These are phyloP conservation scores for Drosophila mimetica DNA, from an alignment of 2,888 invertebrate species.

Conservation along the genomic window DNA sequence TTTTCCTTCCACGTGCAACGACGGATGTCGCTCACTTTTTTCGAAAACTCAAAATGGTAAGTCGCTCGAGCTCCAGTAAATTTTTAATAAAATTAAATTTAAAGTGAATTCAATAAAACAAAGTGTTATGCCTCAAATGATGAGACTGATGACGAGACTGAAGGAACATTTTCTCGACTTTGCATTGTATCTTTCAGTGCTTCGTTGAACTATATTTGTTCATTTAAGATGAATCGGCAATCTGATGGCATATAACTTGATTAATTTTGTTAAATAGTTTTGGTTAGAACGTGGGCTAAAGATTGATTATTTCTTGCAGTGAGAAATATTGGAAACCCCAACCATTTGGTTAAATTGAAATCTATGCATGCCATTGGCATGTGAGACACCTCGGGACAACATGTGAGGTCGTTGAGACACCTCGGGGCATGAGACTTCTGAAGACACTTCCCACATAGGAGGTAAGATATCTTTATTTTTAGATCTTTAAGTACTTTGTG, in stretches of 20 bases:
- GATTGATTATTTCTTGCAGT: constrained; percentile 37
- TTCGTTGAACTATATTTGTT: constrained; percentile 65
- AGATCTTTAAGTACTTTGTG: not conserved
- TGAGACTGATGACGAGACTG: constrained; percentile 83
- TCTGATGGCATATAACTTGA: constrained; percentile 58
- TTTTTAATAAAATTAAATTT: not conserved
- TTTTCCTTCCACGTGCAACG: constrained; percentile 11
- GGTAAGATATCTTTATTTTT: constrained; percentile 29
- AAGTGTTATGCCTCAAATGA: constrained; percentile 66
- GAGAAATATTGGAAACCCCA: constrained; percentile 7
- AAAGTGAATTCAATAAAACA: not conserved
- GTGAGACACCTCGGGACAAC: constrained; percentile 23
- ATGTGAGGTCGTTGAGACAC: constrained; percentile 7
- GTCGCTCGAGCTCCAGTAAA: not conserved
- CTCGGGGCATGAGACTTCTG: not conserved
- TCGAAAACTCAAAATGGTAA: constrained; percentile 53
- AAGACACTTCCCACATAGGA: not conserved
- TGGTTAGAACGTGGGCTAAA: not conserved
- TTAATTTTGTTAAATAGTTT: not conserved
- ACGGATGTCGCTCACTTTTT: constrained; percentile 15
- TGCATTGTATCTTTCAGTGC: constrained; percentile 66
- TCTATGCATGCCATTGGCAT: not conserved
- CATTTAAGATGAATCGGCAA: constrained; percentile 72
- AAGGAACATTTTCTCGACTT: constrained; percentile 59
- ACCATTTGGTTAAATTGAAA: not conserved